A percentile compares a stretch with the other conserved stretches of the same genome.
These are phyloP conservation scores for Calliphora vicina DNA, from an alignment of 1,140 invertebrate species.

Conservation along the genomic window DNA sequence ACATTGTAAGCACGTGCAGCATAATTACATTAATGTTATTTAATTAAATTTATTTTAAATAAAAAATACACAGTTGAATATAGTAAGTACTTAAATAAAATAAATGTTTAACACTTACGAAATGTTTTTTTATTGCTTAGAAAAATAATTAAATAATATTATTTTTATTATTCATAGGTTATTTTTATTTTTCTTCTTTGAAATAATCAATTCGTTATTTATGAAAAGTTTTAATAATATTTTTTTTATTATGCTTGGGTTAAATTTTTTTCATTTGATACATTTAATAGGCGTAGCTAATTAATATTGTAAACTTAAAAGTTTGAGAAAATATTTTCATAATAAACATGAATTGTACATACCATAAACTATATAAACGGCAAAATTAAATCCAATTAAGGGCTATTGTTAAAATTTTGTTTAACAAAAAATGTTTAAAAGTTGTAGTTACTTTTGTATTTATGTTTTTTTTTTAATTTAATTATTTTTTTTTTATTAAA, in stretches of 20 bases:
- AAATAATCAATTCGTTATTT: too few relatives aligned
- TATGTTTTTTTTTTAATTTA: not conserved
- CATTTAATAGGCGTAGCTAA: not conserved
- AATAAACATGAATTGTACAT: conserved; percentile 24
- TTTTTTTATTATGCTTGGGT: not conserved
- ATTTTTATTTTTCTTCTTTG: too few relatives aligned
- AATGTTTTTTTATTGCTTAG: not conserved
- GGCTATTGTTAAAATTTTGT: not conserved
- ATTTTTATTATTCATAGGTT: too few relatives aligned
- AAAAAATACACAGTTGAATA: not conserved
- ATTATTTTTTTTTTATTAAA: not conserved
- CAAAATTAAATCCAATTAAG: conserved; percentile 9
- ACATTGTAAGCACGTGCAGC: not conserved
- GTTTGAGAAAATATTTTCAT: not conserved
- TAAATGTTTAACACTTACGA: not conserved
- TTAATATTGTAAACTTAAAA: not conserved
- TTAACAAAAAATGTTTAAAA: not conserved
- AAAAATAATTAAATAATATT: too few relatives aligned
- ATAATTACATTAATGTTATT: not conserved
- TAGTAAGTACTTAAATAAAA: not conserved
- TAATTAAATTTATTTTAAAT: not conserved
- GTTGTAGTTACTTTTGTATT: not conserved
- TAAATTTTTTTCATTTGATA: too few relatives aligned
- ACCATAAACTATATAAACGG: conserved; percentile 44
- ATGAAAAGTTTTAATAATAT: too few relatives aligned